Conservation (phyloP, 2,113 vertebrate species). For the Genyomyrus donnyi region DNA sequence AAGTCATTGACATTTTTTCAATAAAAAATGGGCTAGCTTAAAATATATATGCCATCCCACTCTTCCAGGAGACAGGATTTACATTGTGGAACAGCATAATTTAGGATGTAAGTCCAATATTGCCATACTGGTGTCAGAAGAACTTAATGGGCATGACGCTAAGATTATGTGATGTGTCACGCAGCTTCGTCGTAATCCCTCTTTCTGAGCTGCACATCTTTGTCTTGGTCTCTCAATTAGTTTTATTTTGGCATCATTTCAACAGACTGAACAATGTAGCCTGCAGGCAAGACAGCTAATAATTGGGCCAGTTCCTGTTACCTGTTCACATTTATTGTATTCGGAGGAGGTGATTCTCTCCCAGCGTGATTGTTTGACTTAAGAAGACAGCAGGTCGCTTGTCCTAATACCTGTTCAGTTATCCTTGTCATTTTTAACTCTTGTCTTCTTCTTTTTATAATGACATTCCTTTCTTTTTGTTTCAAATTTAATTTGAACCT, state of each 20-base stretch:
- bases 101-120: background rate
- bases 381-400: background rate
- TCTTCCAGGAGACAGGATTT: background rate
- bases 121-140: background rate
- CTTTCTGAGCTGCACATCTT: background rate
- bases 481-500: background rate
- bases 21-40: background rate
- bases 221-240: background rate
- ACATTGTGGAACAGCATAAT: background rate
- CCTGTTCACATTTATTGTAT: background rate
- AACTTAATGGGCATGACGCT: background rate
- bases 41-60: background rate
- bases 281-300: slow-evolving; percentile 4
- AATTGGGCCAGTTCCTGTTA: background rate
- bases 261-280: background rate
- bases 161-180: background rate
- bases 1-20: background rate
- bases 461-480: background rate
- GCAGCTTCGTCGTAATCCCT: background rate
- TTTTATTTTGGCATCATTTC: background rate
- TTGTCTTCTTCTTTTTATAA: background rate
- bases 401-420: background rate
- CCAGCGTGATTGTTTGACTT: background rate
- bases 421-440: background rate
- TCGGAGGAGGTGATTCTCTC: no score